Base-by-base conservation (phyloP, 92 coral and sea anemone genomes). In the Blastomussa wellsi region DNA sequence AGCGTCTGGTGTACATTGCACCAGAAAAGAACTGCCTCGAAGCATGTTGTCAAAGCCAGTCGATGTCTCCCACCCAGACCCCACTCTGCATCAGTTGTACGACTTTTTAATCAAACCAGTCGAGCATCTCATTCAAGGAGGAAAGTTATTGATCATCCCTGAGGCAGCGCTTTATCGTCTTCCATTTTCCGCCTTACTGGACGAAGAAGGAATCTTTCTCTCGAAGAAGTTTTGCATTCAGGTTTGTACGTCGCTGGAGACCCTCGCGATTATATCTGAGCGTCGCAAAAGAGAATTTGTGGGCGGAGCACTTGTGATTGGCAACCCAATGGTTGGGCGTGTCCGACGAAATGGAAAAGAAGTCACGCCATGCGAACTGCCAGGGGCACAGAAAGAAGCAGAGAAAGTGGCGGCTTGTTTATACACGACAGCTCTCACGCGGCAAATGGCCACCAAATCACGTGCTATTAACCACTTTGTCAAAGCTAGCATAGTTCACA, bases 271-370 rank as follows among this genome's bases (percentile, higher is more conserved):
- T 26, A 86, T 53, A 79, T 48, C 52, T 15, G 11, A 60, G 73
- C 78, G 33, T 42, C 60, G 60, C 16, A 51, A 75, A 41, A 15
- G 7, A 53, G 37, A 47, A 42, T 39, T 72, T 39, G 60, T 17
- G 60, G 86, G 86, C 31, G 53, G 24, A 52, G 79, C 79, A 1
- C 75, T 82, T 31, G 53, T 82, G 36, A 79, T 82, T 32, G 86
- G 86, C 20, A 82, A 82, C 62, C 86, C 86, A 28, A 70, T 44
- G 67, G 60, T 82, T 36, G 86, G 86, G 59, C 52, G 48, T 20
- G 79, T 82, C 64, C 33, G 36, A n/a, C 75, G 73, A 28, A 22
- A 17, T 3, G 86, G 79, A 26, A 41, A n/a, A 59, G 48, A 51
- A 5, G 33, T 71, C 53, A 35, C 15, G 24, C 79, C 65, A 13